These are phyloP conservation scores for Latrodectus elegans DNA, from an alignment of 2,888 invertebrate genomes.

Conservation along the genomic window DNA sequence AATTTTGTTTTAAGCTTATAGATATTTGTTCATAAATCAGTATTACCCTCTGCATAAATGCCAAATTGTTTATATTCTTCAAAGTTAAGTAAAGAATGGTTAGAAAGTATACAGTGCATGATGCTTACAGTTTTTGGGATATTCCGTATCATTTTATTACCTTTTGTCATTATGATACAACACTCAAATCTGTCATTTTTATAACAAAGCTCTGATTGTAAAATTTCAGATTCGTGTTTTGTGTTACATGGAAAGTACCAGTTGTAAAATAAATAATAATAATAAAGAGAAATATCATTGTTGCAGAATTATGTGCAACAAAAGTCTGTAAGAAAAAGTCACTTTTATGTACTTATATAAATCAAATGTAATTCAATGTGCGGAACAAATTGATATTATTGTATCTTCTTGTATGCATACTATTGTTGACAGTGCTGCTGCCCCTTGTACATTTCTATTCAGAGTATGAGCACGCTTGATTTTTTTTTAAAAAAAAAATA, in stretches of 20 bases:
- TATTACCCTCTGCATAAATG: slow-evolving; percentile 25
- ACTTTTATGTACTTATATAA: slow-evolving; percentile 66
- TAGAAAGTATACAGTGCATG: neutral
- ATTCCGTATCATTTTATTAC: neutral
- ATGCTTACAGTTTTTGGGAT: neutral
- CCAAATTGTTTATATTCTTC: slow-evolving; percentile 24
- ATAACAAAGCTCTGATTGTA: no score
- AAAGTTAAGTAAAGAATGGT: neutral
- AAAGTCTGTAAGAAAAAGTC: slow-evolving; percentile 46
- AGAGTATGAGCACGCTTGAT: slow-evolving; percentile 60
- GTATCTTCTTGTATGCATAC: slow-evolving; percentile 63
- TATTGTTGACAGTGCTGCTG: slow-evolving; percentile 44
- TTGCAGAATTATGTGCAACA: slow-evolving; percentile 56
- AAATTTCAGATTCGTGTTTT: neutral
- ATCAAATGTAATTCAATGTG: slow-evolving; percentile 65
- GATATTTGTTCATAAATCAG: slow-evolving; percentile 5
- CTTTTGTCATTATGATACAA: neutral
- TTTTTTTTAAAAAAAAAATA: slow-evolving; percentile 52
- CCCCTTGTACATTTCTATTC: slow-evolving; percentile 51
- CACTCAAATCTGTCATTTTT: no score
- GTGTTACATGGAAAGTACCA: slow-evolving; percentile 4
- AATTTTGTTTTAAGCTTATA: neutral
- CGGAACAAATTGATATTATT: slow-evolving; percentile 60
- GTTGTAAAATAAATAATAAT: neutral
- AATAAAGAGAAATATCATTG: slow-evolving; percentile 8